These are phyloP conservation scores for Pitangus sulphuratus DNA, from an alignment of 2,797 vertebrate genomes.

Conservation along the genomic window DNA sequence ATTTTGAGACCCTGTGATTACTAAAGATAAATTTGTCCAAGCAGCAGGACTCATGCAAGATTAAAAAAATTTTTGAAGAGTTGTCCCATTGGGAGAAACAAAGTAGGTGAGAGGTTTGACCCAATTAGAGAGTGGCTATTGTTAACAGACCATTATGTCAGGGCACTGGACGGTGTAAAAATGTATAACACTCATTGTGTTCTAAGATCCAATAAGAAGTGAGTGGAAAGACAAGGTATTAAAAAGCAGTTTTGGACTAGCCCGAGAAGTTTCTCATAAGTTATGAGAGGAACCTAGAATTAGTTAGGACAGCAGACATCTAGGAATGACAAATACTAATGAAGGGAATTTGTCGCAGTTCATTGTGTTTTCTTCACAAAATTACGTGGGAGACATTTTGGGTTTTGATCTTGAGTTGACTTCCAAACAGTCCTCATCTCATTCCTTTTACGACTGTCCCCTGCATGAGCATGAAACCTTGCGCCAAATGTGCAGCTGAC, in stretches of 20 bases:
- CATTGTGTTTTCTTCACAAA: background rate
- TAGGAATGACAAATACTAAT: background rate
- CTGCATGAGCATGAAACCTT: accelerated
- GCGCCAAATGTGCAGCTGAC: background rate
- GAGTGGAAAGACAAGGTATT: background rate
- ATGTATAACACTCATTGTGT: background rate
- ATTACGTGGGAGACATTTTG: background rate
- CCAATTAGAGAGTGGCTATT: background rate
- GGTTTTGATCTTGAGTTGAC: background rate
- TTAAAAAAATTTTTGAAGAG: background rate
- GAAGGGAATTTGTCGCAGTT: background rate
- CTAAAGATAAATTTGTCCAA: background rate
- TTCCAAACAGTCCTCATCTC: background rate
- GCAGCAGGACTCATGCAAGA: background rate
- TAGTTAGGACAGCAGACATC: background rate
- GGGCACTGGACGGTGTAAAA: background rate
- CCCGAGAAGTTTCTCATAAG: background rate
- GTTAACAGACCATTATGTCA: background rate
- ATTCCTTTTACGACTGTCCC: background rate
- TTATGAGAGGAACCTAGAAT: background rate
- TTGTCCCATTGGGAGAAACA: background rate
- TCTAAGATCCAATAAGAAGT: background rate
- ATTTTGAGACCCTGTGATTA: background rate
- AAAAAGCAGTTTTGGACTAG: background rate
- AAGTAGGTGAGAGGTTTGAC: background rate